Conservation (phyloP, 2,113 vertebrate genomes). For the Scomber colias region DNA sequence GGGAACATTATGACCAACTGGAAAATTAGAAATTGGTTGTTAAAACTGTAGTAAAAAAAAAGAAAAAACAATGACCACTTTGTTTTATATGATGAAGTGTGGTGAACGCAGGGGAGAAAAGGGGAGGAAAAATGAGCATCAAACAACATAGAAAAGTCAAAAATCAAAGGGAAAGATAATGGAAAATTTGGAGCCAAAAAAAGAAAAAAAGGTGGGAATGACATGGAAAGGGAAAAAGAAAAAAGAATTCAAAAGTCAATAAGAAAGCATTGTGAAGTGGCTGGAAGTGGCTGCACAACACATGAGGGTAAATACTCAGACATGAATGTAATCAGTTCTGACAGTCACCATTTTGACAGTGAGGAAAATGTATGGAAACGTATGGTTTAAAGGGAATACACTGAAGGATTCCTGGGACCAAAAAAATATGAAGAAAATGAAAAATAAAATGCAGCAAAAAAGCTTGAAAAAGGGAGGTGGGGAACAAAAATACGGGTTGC, state of each 20-base stretch:
- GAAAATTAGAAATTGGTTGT: slow-evolving; percentile 63
- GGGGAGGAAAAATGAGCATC: slow-evolving; percentile 46
- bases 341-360: slow-evolving; percentile 62
- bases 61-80: slow-evolving; percentile 36
- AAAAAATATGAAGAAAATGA: slow-evolving; percentile 51
- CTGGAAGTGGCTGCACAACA: slow-evolving; percentile 62
- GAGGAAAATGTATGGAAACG: slow-evolving; percentile 61
- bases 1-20: slow-evolving; percentile 47
- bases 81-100: slow-evolving; percentile 62
- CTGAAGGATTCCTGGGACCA: slow-evolving; percentile 61
- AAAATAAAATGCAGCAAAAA: slow-evolving; percentile 56
- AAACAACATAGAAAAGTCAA: slow-evolving; percentile 64
- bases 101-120: slow-evolving; percentile 47
- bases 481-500: slow-evolving; percentile 70
- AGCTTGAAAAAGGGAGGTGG: slow-evolving; percentile 57
- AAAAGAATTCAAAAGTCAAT: slow-evolving; percentile 54
- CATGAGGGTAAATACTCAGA: slow-evolving; percentile 61
- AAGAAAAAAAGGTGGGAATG: slow-evolving; percentile 10
- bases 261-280: slow-evolving; percentile 64
- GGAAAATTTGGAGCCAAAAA: slow-evolving; percentile 37
- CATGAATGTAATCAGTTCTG: slow-evolving; percentile 61
- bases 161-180: slow-evolving; percentile 47
- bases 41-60: slow-evolving; percentile 62
- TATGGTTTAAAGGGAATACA: slow-evolving; percentile 57
- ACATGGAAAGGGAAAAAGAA: slow-evolving; percentile 17